Conservation (phyloP, 2,113 vertebrate species). For the Apus apus region DNA sequence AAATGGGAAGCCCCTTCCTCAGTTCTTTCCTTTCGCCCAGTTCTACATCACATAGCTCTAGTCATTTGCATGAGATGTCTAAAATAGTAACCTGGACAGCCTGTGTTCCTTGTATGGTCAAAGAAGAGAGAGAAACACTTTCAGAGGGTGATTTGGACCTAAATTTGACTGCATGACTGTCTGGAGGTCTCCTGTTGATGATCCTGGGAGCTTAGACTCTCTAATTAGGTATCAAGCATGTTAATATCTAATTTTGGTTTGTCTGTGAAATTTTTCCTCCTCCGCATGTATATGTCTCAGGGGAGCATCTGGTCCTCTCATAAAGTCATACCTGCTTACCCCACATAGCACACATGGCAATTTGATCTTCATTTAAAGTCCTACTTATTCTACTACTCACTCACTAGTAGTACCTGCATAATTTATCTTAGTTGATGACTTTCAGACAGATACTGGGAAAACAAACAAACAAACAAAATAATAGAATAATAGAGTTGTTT, state of each 20-base stretch:
- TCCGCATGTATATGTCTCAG: neutral
- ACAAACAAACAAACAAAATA: neutral
- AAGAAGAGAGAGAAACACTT: neutral
- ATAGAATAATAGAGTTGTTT: no score
- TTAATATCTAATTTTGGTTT: neutral
- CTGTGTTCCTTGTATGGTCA: slow-evolving; percentile 32
- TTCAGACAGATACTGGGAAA: neutral
- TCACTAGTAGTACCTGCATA: neutral
- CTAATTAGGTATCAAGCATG: neutral
- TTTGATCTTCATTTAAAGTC: neutral
- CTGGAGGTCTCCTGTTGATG: neutral
- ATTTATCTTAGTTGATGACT: neutral
- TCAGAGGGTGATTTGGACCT: neutral
- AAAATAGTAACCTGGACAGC: neutral
- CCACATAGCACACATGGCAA: neutral
- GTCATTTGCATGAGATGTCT: slow-evolving; percentile 15
- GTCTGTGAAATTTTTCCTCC: neutral
- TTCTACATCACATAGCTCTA: neutral
- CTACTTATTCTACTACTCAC: neutral
- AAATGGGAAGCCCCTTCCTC: neutral
- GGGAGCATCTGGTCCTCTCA: neutral
- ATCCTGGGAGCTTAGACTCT: neutral
- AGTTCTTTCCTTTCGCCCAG: neutral
- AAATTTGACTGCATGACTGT: neutral
- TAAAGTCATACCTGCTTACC: neutral